Percentiles rank a stretch among this genome's conserved stretches.
Evolutionary conservation across 2,113 vertebrate species (phyloP).

Genomic region (Oreochromis aureus): DNA sequence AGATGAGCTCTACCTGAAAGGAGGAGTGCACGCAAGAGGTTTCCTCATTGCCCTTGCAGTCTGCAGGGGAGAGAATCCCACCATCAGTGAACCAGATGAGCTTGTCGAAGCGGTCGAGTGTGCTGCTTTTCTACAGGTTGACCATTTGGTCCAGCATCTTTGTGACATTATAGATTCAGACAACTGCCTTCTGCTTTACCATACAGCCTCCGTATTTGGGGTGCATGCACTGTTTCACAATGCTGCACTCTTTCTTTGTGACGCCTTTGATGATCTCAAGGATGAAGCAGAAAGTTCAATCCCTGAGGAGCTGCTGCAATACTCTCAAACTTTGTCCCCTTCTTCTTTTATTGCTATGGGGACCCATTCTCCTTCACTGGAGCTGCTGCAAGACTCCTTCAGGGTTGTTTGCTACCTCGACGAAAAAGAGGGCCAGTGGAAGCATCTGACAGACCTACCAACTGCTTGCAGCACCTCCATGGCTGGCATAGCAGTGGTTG

Average conservation of each 20-base stretch:
- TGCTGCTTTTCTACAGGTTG: constrained; percentile 88
- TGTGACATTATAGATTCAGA: constrained; percentile 81
- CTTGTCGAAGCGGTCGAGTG: constrained; percentile 85
- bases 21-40: constrained; percentile 74
- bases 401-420: constrained; percentile 88
- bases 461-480: constrained; percentile 86
- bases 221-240: constrained; percentile 75
- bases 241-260: constrained; percentile 82
- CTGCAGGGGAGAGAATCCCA: constrained; percentile 76
- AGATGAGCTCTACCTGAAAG: constrained; percentile 78
- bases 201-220: constrained; percentile 82
- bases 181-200: constrained; percentile 87
- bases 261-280: constrained; percentile 73
- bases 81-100: constrained; percentile 75
- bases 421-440: constrained; percentile 81
- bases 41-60: constrained; percentile 80
- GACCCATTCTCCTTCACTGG: constrained; percentile 83
- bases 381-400: constrained; percentile 82
- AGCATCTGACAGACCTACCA: constrained; percentile 82
- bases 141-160: constrained; percentile 73
- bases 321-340: constrained; percentile 77
- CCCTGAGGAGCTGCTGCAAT: constrained; percentile 74
- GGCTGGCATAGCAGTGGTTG: constrained; percentile 84
- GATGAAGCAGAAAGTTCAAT: constrained; percentile 69
- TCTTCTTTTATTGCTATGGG: constrained; percentile 82